Evolutionary conservation across 1,140 invertebrate species (phyloP).

Genomic region (Cotesia glomerata): DNA sequence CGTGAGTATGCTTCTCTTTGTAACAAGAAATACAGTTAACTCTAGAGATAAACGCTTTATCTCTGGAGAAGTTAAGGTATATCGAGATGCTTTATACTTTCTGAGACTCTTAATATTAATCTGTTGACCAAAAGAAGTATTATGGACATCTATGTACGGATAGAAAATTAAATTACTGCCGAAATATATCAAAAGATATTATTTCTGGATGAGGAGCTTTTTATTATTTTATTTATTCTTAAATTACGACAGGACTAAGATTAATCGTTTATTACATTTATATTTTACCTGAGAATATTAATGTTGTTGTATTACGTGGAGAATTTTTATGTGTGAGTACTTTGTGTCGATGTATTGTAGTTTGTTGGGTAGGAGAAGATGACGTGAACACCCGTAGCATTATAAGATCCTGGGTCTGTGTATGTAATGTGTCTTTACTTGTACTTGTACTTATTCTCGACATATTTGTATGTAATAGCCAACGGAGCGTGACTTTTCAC

Average conservation of each 20-base stretch:
- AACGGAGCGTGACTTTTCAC: slow-evolving; percentile 59
- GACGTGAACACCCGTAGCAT: slow-evolving; percentile 50
- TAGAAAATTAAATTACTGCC: too few species aligned
- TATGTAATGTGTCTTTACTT: too few species aligned
- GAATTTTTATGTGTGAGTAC: neutral
- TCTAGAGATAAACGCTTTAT: neutral
- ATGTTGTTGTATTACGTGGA: neutral
- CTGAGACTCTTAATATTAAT: neutral
- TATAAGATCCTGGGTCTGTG: neutral
- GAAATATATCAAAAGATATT: too few species aligned
- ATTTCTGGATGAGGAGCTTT: too few species aligned
- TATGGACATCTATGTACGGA: too few species aligned
- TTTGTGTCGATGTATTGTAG: too few species aligned
- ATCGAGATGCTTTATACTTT: neutral
- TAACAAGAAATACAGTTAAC: slow-evolving; percentile 9
- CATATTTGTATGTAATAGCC: slow-evolving; percentile 43
- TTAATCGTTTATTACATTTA: slow-evolving; percentile 14
- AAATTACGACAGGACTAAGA: slow-evolving; percentile 4
- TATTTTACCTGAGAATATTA: neutral
- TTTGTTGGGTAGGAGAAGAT: slow-evolving; percentile 3
- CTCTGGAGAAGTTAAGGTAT: neutral
- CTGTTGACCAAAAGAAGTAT: neutral
- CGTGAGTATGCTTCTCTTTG: slow-evolving; percentile 4
- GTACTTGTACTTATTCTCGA: slow-evolving; percentile 35
- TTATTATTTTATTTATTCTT: slow-evolving; percentile 1